Base-by-base conservation (phyloP, 23 tunicate genomes). In the Halocynthia aurantium region DNA sequence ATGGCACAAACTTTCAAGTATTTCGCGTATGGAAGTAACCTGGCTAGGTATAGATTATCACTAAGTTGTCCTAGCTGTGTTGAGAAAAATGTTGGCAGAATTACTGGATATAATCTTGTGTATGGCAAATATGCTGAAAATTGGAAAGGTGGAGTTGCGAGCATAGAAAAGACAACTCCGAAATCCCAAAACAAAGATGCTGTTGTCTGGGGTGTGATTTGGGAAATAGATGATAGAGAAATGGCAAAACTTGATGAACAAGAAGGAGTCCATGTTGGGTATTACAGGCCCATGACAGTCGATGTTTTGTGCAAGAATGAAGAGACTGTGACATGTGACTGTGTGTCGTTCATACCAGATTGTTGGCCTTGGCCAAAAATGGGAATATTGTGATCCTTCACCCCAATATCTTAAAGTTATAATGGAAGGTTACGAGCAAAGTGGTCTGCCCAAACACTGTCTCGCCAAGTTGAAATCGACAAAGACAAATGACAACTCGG, bases 141-240 rank as follows among this genome's bases (percentile, higher is more conserved):
- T 6, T 80, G 83, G 83, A 80, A 80, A 17, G 83, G 83, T 40
- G 83, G 76, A 49, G 76, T 52, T 0, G 83, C 73, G 51, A 10
- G 12, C 7, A 11, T 13, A 19, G 6, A 69, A 69, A 17, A 13
- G 12, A 5, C 78, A 21, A 54, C 55, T 54, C 76, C 56, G 10
- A 65, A 68, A 56, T 74, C 78, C 56, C 31, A 15, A 8, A 53
- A n/a, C 4, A 49, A 53, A 15, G 49, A 44, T 54, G 72, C 21
- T 2, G 21, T 11, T 67, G 76, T 80, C 17, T 80, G 83, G 76
- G 83, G 83, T 10, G 52, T 80, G 8, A 52, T 80, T 52, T 80
- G 83, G 83, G 83, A 80, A 67, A 54, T 80, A 8, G 62, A 31
- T 6, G 18, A 50, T 20, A 54, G 53, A 19, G 83, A 80, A 11